These are phyloP conservation scores for Percopsis omiscomaycus DNA, from an alignment of 2,797 vertebrate species.

Conservation along the genomic window DNA sequence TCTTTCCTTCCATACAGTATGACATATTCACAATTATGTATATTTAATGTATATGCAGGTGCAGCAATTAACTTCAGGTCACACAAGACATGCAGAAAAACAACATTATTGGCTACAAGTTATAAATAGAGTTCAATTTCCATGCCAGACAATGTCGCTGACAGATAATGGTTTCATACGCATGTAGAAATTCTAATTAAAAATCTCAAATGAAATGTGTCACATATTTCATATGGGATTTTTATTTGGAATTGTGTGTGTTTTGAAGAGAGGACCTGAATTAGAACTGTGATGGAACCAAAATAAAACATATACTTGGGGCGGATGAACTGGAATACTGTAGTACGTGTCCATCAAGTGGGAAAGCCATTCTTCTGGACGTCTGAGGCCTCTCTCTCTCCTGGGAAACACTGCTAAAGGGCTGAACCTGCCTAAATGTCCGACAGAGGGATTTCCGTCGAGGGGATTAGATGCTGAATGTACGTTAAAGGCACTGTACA, in stretches of 20 bases:
- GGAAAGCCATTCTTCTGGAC: slow-evolving; percentile 21
- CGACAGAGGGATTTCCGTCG: too few species aligned
- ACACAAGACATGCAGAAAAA: slow-evolving; percentile 9
- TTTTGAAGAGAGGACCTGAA: slow-evolving; percentile 17
- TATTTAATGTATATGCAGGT: slow-evolving; percentile 1
- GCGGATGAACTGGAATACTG: slow-evolving; percentile 23
- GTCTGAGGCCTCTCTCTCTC: slow-evolving; percentile 21
- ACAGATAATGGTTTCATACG: slow-evolving; percentile 60
- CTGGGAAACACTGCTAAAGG: background rate
- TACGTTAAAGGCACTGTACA: background rate
- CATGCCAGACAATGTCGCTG: slow-evolving; percentile 50
- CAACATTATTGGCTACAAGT: slow-evolving; percentile 43
- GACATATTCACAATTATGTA: slow-evolving; percentile 22
- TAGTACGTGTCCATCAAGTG: slow-evolving; percentile 26
- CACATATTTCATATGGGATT: too few species aligned
- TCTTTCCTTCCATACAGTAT: slow-evolving; percentile 23
- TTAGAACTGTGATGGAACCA: slow-evolving; percentile 37
- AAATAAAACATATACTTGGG: slow-evolving; percentile 12
- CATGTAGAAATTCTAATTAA: slow-evolving; percentile 51
- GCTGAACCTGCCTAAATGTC: slow-evolving; percentile 8
- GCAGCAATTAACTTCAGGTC: slow-evolving; percentile 34
- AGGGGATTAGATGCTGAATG: slow-evolving; percentile 3
- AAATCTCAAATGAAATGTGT: slow-evolving; percentile 44
- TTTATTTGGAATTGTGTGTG: background rate
- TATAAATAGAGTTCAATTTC: slow-evolving; percentile 62